These are phyloP conservation scores for Anagyrus pseudococci DNA, from an alignment of 2,888 invertebrate species.

Conservation along the genomic window DNA sequence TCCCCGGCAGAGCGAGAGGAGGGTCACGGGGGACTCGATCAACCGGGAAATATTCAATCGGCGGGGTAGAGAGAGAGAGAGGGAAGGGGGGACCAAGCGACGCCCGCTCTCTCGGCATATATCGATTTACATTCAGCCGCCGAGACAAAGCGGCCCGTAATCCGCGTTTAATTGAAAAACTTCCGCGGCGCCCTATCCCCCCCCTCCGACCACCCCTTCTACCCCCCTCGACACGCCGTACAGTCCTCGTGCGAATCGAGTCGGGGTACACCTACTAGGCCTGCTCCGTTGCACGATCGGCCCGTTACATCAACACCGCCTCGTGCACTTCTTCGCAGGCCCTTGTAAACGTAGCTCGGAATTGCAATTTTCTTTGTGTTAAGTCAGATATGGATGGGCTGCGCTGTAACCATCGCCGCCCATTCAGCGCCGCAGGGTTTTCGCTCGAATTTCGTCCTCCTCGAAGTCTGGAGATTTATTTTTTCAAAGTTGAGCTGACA, in stretches of 20 bases:
- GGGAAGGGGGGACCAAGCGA: constrained; percentile 44
- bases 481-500: too few species aligned
- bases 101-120: constrained; percentile 42
- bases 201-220: constrained; percentile 58
- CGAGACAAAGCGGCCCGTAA: constrained; percentile 11
- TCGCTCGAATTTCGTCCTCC: too few species aligned
- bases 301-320: too few species aligned
- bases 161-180: constrained; percentile 7
- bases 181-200: constrained; percentile 46
- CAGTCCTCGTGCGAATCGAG: neutral
- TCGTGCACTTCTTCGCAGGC: neutral
- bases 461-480: too few species aligned
- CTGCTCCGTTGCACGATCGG: neutral
- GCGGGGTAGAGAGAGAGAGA: too few species aligned
- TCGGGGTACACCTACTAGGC: neutral
- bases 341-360: too few species aligned
- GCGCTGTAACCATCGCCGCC: too few species aligned
- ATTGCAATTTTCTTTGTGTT: too few species aligned
- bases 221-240: constrained; percentile 42
- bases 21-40: too few species aligned
- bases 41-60: constrained; percentile 52
- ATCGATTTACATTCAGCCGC: constrained; percentile 51
- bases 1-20: constrained; percentile 41
- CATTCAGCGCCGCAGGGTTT: too few species aligned
- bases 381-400: too few species aligned